Evolutionary conservation across 2,113 vertebrate genomes (phyloP), one percentile per base, ranked within the genome.

Genomic region (Hydropotes inermis): DNA sequence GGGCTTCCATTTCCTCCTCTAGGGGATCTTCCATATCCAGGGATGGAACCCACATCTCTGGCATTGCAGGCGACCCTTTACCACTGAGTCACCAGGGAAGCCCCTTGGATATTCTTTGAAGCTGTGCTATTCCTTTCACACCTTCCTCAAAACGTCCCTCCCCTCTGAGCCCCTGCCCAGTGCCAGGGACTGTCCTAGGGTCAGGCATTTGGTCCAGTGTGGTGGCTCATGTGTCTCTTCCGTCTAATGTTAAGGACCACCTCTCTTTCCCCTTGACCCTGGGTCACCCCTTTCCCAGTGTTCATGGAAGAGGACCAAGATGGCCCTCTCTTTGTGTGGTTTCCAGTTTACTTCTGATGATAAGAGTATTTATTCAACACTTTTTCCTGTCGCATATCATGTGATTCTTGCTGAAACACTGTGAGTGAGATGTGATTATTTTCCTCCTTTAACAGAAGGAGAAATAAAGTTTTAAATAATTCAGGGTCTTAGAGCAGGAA

Each of bases 71-170:
- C 4, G 12, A 76, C 23, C 43, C 39, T 23, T 39, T 76, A 25
- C 70, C 39, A 2, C 12, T 14, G 39, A 76, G 23, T 27, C 36
- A 4, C 12, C 70, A 27, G 39, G 70, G 12, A 43, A 43, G 39
- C 36, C 70, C 28, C 19, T 25, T 0, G 1, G 39, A 43, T 14
- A 6, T 16, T 3, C 67, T 81, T 19, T 16, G 19, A 23, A 36
- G 28, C 8, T 2, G 1, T 1, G 0, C 2, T 3, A 0, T 5
- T 5, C 60, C 30, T n/a, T 58, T 4, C 10, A 11, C 1, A 3
- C 5, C 28, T n/a, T 36, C 6, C 9, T 30, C 4, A 1, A 12
- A 36, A 39, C 1, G 2, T 5, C 8, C 19, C 10, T 55, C 28
- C 84, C 33, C 55, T 1, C 4, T 0, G 11, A 43, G 30, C 19